Evolutionary conservation across 2,888 invertebrate genomes (phyloP), one percentile per base, ranked within the genome.

Genomic region (Campoletis raptor): DNA sequence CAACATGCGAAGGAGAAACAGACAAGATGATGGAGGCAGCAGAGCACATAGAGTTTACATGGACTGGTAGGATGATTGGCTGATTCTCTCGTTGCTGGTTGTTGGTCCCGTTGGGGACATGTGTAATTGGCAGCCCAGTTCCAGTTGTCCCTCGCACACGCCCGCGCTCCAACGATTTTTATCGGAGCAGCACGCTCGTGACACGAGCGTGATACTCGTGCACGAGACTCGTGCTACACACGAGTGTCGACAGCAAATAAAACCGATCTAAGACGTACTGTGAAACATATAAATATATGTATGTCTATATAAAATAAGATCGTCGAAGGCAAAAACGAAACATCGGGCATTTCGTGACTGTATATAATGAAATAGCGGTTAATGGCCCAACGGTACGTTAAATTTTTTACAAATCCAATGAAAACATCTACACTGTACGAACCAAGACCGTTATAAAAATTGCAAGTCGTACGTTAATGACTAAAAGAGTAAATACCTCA

Each of bases 101-200:
- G 67, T 64, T 61, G 73, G 54, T 82, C 78, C 79, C 79, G 74
- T 69, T 66, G 78, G 84, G 73, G 85, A 88, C 82, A 87, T 88
- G 88, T 87, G 88, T 87, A 88, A 88, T 87, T 87, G 88, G 85
- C 87, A 84, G 83, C 61, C 83, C 73, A 78, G 81, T 72, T 85
- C 73, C 85, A 87, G 81, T 77, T 76, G 79, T 79, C 86, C 73
- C 81, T 77, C 48, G 82, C 69, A 83, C 82, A 83, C 73, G 77
- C 80, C 76, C 69, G 69, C 48, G 70, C 36, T 30, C 72, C 78
- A 82, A 70, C 81, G 83, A 72, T 82, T 87, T 87, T 85, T 87
- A 88, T 88, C 84, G 84, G 48, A 42, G 52, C 73, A 74, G 80
- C 78, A 79, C 87, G 87, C 82, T 87, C 85, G 83, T 87, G 88